Conservation (phyloP, 2,797 vertebrate species). For the Pseudomugil gertrudae region DNA sequence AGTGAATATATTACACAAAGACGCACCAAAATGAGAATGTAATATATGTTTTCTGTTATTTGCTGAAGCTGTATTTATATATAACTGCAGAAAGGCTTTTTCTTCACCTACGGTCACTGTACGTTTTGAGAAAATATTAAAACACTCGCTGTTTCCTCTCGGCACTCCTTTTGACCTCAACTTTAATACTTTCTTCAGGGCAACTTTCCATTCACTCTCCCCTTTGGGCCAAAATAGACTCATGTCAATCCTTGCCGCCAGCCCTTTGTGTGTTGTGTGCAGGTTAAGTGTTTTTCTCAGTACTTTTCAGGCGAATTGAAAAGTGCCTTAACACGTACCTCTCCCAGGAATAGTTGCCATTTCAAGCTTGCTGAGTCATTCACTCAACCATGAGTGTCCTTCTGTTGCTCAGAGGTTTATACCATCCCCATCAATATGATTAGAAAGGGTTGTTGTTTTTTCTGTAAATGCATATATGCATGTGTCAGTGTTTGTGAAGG, state of each 20-base stretch:
- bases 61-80: conserved; percentile 8
- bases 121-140: conserved; percentile 36
- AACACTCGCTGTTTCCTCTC: conserved; percentile 41
- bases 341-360: conserved; percentile 69
- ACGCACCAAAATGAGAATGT: conserved; percentile 17
- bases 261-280: conserved; percentile 59
- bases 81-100: conserved; percentile 22
- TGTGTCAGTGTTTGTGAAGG: conserved; percentile 3
- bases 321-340: conserved; percentile 67
- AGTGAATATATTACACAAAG: conserved; percentile 11
- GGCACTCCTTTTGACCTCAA: conserved; percentile 48
- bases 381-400: conserved; percentile 58
- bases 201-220: conserved; percentile 52
- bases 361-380: conserved; percentile 68
- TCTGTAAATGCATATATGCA: conserved; percentile 3
- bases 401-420: conserved; percentile 31
- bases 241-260: conserved; percentile 49
- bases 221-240: conserved; percentile 56
- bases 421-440: conserved; percentile 45
- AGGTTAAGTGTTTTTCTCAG: conserved; percentile 77
- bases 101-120: conserved; percentile 19
- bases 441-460: conserved; percentile 25
- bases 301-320: conserved; percentile 66
- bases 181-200: conserved; percentile 41
- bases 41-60: conserved; percentile 14